These are phyloP conservation scores for Hypercompe scribonia DNA, from an alignment of 2,888 invertebrate genomes.

Conservation along the genomic window DNA sequence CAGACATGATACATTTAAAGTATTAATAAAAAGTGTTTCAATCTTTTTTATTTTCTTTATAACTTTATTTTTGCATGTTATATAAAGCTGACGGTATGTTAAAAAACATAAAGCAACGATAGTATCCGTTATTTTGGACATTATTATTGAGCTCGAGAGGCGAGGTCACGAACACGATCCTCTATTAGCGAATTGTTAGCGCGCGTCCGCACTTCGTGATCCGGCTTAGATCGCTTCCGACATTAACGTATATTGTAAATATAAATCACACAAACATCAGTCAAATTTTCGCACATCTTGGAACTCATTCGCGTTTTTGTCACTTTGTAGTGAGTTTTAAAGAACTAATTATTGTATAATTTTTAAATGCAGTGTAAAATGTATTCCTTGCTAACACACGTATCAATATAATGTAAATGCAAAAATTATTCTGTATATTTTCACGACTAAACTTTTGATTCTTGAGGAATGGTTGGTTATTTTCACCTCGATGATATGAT, in stretches of 20 bases:
- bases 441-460: too few species aligned
- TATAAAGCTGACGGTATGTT: slow-evolving; percentile 44
- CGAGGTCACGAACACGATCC: slow-evolving; percentile 79
- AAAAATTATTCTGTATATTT: too few species aligned
- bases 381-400: too few species aligned
- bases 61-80: slow-evolving; percentile 8
- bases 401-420: too few species aligned
- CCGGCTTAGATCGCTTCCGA: slow-evolving; percentile 80
- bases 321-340: not conserved
- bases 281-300: not conserved
- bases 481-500: too few species aligned
- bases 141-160: slow-evolving; percentile 71
- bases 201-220: slow-evolving; percentile 78
- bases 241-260: slow-evolving; percentile 52
- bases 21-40: too few species aligned
- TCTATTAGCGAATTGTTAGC: slow-evolving; percentile 82
- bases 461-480: too few species aligned
- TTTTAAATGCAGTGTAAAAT: too few species aligned
- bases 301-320: not conserved
- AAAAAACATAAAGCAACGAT: slow-evolving; percentile 50
- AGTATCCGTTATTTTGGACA: slow-evolving; percentile 57
- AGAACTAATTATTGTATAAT: too few species aligned
- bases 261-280: not conserved
- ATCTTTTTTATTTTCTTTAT: not conserved
- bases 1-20: too few species aligned